Percentiles rank a stretch among this genome's conserved stretches.
Evolutionary conservation across 2,888 invertebrate species (phyloP).

Genomic region (Nomada flava): DNA sequence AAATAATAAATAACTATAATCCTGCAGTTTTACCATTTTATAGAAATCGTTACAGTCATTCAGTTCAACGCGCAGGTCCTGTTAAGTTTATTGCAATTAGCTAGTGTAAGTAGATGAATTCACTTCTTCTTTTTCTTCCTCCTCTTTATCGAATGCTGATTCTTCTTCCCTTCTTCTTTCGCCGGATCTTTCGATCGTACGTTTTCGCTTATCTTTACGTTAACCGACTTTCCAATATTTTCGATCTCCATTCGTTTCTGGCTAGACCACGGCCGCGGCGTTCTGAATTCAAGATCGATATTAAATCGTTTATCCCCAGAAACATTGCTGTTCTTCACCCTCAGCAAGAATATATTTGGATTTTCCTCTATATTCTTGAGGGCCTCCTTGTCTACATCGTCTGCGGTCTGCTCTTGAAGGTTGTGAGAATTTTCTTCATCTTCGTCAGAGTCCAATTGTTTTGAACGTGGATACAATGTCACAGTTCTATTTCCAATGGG

Average conservation of each 20-base stretch:
- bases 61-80: neutral
- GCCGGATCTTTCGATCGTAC: neutral
- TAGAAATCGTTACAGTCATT: neutral
- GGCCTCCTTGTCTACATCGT: too few relatives aligned
- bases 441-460: neutral
- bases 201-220: neutral
- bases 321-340: slow-evolving; percentile 72
- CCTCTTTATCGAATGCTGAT: neutral
- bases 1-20: too few relatives aligned
- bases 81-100: too few relatives aligned
- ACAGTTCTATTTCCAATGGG: slow-evolving; percentile 13
- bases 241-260: neutral
- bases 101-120: neutral
- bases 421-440: fast-evolving
- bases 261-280: slow-evolving; percentile 77
- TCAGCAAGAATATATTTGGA: slow-evolving; percentile 80
- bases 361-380: slow-evolving; percentile 70
- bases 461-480: slow-evolving; percentile 26
- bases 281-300: slow-evolving; percentile 77
- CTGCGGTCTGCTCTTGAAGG: too few relatives aligned
- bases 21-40: too few relatives aligned
- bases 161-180: neutral
- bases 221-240: neutral
- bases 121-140: slow-evolving; percentile 11
- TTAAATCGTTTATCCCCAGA: slow-evolving; percentile 70